Percentiles rank a stretch among this genome's conserved stretches.
phyloP scores from a whole-genome alignment of 2,888 invertebrate species.

The Didymodactylos carnosus region DNA sequence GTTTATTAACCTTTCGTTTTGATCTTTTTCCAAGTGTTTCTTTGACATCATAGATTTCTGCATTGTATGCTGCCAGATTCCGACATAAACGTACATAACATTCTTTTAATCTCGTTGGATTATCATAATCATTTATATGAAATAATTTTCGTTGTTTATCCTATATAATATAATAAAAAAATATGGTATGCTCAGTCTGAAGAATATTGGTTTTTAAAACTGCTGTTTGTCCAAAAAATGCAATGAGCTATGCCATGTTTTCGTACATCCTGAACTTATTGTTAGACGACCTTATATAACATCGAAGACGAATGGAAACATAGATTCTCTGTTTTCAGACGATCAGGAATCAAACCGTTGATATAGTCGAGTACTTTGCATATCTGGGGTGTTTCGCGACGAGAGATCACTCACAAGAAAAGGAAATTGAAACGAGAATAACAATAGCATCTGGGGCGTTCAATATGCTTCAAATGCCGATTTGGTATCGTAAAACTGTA shows the following conservation, averaged over 20 bases:
- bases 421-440: background rate
- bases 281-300: too few species aligned
- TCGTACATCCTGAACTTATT: too few species aligned
- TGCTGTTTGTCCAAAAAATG: too few species aligned
- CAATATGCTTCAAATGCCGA: background rate
- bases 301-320: too few species aligned
- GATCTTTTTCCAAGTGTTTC: slow-evolving; percentile 26
- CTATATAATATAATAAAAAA: background rate
- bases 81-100: slow-evolving; percentile 46
- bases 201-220: too few species aligned
- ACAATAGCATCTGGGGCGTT: background rate
- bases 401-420: background rate
- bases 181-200: background rate
- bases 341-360: background rate
- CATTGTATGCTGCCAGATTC: slow-evolving; percentile 43
- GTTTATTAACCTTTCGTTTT: background rate
- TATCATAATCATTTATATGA: background rate
- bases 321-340: too few species aligned
- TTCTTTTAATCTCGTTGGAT: slow-evolving; percentile 42
- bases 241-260: too few species aligned
- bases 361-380: background rate
- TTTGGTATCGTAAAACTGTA: background rate
- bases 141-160: background rate
- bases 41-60: slow-evolving; percentile 45
- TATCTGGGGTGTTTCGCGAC: background rate